Conservation (phyloP, 2,113 vertebrate genomes). For the Stigmatopora argus region DNA sequence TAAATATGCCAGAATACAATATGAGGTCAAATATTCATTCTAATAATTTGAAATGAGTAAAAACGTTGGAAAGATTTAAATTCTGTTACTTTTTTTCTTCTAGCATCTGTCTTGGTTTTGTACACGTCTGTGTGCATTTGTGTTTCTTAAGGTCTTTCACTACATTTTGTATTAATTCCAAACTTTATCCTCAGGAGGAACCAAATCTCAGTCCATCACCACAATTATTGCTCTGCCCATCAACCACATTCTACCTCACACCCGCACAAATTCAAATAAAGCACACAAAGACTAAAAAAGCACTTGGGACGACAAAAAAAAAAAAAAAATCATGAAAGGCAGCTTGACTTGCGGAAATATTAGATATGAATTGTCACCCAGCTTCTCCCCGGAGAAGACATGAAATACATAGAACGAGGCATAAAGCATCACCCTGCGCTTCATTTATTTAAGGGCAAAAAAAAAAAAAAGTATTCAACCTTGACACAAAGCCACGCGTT, state of each 20-base stretch:
- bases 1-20: too few species aligned
- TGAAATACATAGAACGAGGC: background rate
- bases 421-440: conserved; percentile 22
- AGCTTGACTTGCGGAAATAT: background rate
- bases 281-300: background rate
- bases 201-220: background rate
- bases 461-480: conserved; percentile 3
- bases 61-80: too few species aligned
- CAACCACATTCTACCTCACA: background rate
- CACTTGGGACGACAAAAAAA: background rate
- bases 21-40: too few species aligned
- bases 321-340: conserved; percentile 1
- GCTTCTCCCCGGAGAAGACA: background rate
- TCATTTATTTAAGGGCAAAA: conserved; percentile 10
- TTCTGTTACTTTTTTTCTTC: too few species aligned
- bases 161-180: too few species aligned
- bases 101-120: too few species aligned
- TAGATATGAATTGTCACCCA: background rate
- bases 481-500: conserved; percentile 6
- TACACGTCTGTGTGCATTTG: too few species aligned
- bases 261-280: background rate
- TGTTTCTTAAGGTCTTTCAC: too few species aligned
- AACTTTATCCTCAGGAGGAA: background rate
- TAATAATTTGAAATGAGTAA: too few species aligned
- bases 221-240: background rate